Evolutionary conservation across 2,888 invertebrate genomes (phyloP).

Genomic region (Zonitis immaculata): DNA sequence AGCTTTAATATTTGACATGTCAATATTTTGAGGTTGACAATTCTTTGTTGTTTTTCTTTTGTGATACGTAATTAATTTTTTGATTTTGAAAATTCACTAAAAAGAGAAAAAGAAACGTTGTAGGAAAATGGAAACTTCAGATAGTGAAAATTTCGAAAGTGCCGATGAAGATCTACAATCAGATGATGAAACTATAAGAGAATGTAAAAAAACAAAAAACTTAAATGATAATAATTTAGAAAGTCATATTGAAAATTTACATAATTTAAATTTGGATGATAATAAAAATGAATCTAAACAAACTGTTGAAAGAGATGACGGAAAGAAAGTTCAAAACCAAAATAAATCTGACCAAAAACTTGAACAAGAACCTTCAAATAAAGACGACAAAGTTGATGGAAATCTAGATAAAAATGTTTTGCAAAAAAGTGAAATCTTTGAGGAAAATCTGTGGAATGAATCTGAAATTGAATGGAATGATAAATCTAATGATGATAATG

Average conservation of each 20-base stretch:
- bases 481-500: neutral
- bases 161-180: slow-evolving; percentile 66
- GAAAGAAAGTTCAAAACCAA: neutral
- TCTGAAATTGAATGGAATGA: neutral
- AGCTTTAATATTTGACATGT: neutral
- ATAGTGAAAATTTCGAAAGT: slow-evolving; percentile 73
- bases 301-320: slow-evolving; percentile 7
- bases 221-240: neutral
- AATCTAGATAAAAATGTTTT: neutral
- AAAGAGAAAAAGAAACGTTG: neutral
- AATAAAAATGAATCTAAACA: slow-evolving; percentile 8
- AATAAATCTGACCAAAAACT: neutral
- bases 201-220: slow-evolving; percentile 1
- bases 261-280: slow-evolving; percentile 2
- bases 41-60: neutral
- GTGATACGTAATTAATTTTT: neutral
- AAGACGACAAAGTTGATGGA: neutral
- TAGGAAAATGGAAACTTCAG: slow-evolving; percentile 61
- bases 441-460: slow-evolving; percentile 1
- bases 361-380: no score
- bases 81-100: neutral
- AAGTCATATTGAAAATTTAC: neutral
- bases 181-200: slow-evolving; percentile 35
- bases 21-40: neutral
- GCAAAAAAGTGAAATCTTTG: slow-evolving; percentile 17